Evolutionary conservation across 2,888 invertebrate genomes (phyloP).

Genomic region (Epiblema foenella): DNA sequence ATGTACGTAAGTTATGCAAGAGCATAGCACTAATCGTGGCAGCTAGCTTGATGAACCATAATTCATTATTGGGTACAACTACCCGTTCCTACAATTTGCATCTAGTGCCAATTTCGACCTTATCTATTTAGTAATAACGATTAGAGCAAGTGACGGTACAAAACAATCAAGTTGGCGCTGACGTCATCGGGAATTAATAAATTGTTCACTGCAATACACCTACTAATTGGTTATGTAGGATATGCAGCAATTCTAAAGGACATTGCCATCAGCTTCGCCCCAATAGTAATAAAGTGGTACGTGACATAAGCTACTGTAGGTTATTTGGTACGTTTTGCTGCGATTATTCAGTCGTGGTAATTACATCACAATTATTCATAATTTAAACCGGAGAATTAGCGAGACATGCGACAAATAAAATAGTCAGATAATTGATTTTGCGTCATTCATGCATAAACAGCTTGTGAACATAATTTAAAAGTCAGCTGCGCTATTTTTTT

Average conservation of each 20-base stretch:
- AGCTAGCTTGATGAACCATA: constrained; percentile 29
- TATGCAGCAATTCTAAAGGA: background rate
- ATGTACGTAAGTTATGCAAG: constrained; percentile 12
- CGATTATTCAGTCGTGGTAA: constrained; percentile 1
- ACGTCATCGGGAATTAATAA: constrained; percentile 44
- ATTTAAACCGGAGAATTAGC: constrained; percentile 45
- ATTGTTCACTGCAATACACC: constrained; percentile 12
- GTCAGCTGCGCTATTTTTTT: background rate
- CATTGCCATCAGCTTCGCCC: background rate
- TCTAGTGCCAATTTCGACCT: constrained; percentile 1
- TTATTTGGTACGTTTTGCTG: background rate
- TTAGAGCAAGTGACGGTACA: constrained; percentile 29
- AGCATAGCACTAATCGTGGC: constrained; percentile 17
- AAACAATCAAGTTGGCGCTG: constrained; percentile 43
- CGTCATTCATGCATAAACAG: constrained; percentile 26
- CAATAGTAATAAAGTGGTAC: background rate
- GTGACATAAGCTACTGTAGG: background rate
- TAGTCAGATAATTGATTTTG: too few species aligned
- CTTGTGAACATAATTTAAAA: constrained; percentile 22
- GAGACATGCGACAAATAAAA: constrained; percentile 31
- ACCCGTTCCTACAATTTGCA: background rate
- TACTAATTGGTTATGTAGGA: constrained; percentile 4
- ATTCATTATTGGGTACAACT: constrained; percentile 29
- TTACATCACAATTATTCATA: constrained; percentile 34
- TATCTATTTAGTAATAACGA: constrained; percentile 1